phyloP scores from a whole-genome alignment of 1,140 invertebrate species.

The Drosophila nasuta region DNA sequence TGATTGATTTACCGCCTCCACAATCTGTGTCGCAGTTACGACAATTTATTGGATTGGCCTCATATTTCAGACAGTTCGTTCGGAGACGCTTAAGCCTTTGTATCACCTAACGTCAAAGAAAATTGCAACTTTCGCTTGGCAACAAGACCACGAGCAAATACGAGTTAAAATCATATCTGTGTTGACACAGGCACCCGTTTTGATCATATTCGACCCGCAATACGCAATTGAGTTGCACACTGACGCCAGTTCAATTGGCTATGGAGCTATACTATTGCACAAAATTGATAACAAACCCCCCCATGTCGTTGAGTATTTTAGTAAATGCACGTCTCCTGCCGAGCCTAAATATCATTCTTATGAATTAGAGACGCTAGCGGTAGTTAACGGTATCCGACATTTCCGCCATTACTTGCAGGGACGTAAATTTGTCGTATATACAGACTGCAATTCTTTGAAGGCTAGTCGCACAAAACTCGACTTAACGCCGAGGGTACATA shows the following conservation, averaged over 20 bases:
- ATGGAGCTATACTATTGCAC: conserved; percentile 17
- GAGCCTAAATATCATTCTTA: conserved; percentile 74
- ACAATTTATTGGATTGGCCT: too few species aligned
- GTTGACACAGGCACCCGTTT: conserved; percentile 6
- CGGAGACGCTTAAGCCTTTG: conserved; percentile 36
- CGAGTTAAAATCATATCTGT: too few species aligned
- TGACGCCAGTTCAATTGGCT: not conserved
- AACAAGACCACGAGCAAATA: not conserved
- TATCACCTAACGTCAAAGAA: conserved; percentile 43
- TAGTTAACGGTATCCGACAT: conserved; percentile 70
- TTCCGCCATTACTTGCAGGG: conserved; percentile 79
- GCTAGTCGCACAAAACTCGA: too few species aligned
- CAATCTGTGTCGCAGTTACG: too few species aligned
- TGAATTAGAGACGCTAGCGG: conserved; percentile 76
- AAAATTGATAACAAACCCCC: too few species aligned
- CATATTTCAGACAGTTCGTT: too few species aligned
- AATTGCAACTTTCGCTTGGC: conserved; percentile 7
- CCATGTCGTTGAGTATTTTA: too few species aligned
- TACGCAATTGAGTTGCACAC: conserved; percentile 2
- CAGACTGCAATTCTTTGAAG: too few species aligned
- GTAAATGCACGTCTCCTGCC: conserved; percentile 34
- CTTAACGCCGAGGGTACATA: too few species aligned
- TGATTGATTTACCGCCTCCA: too few species aligned
- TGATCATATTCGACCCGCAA: conserved; percentile 30
- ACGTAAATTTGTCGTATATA: conserved; percentile 11